A percentile compares a stretch with the other conserved stretches of the same genome.
Evolutionary conservation across 2,888 invertebrate species (phyloP).

Genomic region (Belgica antarctica): DNA sequence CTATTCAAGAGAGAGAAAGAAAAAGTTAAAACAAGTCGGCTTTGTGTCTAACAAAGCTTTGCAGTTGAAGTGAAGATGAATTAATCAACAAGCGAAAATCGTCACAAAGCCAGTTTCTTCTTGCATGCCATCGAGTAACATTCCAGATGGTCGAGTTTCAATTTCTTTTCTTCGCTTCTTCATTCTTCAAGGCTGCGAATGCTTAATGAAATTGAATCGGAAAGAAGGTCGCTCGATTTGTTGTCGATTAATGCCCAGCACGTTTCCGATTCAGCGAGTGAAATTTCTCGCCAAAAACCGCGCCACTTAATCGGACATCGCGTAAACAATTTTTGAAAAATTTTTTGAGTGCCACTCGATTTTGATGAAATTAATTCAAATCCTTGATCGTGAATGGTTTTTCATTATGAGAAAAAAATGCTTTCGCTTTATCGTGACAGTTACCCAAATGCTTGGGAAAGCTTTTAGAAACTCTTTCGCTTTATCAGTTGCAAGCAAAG

Average conservation of each 20-base stretch:
- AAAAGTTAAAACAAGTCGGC: not conserved
- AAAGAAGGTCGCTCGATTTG: constrained; percentile 38
- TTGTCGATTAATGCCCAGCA: constrained; percentile 34
- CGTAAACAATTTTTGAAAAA: not conserved
- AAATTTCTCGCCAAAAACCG: constrained; percentile 15
- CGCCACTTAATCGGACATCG: too few relatives aligned
- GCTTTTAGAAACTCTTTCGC: constrained; percentile 28
- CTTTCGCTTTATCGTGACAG: constrained; percentile 7
- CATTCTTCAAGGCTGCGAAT: not conserved
- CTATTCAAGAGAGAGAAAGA: constrained; percentile 19
- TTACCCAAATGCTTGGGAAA: constrained; percentile 2
- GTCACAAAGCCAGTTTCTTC: not conserved
- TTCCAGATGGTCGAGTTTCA: not conserved
- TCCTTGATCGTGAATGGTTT: constrained; percentile 24
- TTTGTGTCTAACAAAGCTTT: not conserved
- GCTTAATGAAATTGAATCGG: not conserved
- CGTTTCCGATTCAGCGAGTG: constrained; percentile 10
- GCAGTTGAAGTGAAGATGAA: not conserved
- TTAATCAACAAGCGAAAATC: not conserved
- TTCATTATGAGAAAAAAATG: constrained; percentile 8
- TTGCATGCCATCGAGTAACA: not conserved
- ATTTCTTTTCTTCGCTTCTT: constrained; percentile 15
- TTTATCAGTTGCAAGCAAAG: constrained; percentile 9
- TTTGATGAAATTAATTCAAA: constrained; percentile 6
- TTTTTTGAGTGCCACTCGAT: not conserved